Percentiles rank a stretch among this genome's conserved stretches.
These are phyloP conservation scores for Leptopilina myrica DNA, from an alignment of 2,888 invertebrate species.

Conservation along the genomic window DNA sequence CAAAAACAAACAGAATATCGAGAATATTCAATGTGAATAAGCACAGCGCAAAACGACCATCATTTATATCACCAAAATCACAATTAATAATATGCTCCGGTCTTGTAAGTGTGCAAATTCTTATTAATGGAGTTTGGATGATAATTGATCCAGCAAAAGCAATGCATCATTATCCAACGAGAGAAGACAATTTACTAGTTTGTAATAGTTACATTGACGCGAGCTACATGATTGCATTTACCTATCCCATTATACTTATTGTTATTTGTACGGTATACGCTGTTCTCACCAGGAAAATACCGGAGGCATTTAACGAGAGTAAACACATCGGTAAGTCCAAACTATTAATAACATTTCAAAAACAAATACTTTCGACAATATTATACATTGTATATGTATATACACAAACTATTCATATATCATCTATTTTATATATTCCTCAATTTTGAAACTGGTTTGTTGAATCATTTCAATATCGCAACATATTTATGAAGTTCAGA, in stretches of 20 bases:
- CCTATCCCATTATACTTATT: conserved; percentile 93
- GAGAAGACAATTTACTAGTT: conserved; percentile 94
- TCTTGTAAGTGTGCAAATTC: conserved; percentile 91
- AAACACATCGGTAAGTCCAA: conserved; percentile 91
- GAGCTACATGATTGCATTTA: conserved; percentile 95
- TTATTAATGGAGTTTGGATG: conserved; percentile 95
- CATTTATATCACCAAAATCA: conserved; percentile 94
- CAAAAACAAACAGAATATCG: conserved; percentile 98
- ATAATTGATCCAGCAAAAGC: conserved; percentile 92
- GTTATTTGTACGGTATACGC: conserved; percentile 97
- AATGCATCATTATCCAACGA: conserved; percentile 92
- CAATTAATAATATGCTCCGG: conserved; percentile 93
- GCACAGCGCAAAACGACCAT: conserved; percentile 94
- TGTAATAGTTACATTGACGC: conserved; percentile 95
- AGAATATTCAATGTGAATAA: conserved; percentile 98
- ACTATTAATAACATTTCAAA: conserved; percentile 5
- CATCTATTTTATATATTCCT: not conserved
- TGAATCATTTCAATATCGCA: conserved; percentile 1
- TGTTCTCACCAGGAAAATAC: conserved; percentile 95
- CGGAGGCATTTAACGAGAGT: conserved; percentile 99
- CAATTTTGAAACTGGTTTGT: not conserved
- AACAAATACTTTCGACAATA: not conserved
- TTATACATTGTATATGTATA: no score
- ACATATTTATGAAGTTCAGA: not conserved
- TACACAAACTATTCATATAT: no score